Evolutionary conservation across 2,888 invertebrate genomes (phyloP).

Genomic region (Lathronympha strigana): DNA sequence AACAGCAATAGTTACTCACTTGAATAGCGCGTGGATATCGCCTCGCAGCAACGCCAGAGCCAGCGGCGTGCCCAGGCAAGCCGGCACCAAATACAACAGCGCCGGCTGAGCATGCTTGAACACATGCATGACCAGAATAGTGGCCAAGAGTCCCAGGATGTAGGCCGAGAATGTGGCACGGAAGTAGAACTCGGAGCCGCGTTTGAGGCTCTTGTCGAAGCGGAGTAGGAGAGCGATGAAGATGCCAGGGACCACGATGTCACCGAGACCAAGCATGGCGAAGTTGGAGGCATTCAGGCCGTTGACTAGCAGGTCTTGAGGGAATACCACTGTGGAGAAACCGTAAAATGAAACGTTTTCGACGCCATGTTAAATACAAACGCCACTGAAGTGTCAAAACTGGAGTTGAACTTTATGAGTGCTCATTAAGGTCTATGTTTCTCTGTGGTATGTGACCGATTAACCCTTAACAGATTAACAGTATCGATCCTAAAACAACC

Average conservation of each 20-base stretch:
- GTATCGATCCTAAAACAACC: too few species aligned
- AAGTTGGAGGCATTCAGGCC: constrained; percentile 96
- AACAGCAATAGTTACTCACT: constrained; percentile 88
- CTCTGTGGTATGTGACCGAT: too few species aligned
- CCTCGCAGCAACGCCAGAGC: constrained; percentile 94
- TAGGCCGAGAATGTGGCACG: constrained; percentile 96
- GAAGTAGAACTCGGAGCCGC: constrained; percentile 94
- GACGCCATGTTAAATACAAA: too few species aligned
- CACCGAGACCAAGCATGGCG: constrained; percentile 99
- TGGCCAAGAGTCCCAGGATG: constrained; percentile 95
- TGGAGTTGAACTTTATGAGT: too few species aligned
- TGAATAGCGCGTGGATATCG: constrained; percentile 94
- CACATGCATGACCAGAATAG: constrained; percentile 98
- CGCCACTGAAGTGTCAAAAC: too few species aligned
- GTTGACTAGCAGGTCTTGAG: constrained; percentile 97
- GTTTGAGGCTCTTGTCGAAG: constrained; percentile 95
- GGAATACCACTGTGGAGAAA: constrained; percentile 93
- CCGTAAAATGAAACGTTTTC: neutral
- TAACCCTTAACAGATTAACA: too few species aligned
- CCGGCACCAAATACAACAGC: constrained; percentile 97
- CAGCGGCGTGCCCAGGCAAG: constrained; percentile 96
- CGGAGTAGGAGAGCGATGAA: constrained; percentile 98
- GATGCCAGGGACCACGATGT: constrained; percentile 99
- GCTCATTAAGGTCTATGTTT: too few species aligned
- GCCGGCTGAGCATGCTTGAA: constrained; percentile 99